Evolutionary conservation across 2,113 vertebrate species (phyloP), one percentile per base, ranked within the genome.

Genomic region (Grus americana): DNA sequence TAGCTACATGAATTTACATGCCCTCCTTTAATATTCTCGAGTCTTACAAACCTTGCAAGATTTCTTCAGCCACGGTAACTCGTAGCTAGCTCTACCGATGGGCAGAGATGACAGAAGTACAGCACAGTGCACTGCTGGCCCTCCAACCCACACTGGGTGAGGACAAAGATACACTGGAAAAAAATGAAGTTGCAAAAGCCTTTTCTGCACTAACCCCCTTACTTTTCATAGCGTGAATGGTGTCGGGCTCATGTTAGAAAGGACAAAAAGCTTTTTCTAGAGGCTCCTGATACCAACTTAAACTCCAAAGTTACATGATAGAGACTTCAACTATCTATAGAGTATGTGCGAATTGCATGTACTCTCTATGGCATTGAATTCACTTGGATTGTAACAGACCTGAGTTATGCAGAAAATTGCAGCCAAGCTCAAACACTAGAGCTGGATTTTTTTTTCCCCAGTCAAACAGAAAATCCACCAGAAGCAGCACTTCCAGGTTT

Each of bases 1-100:
- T 20, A 65, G 49, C 65, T 82, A 72, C 92, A 79, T 57, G 80
- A 95, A 95, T 92, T 79, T 87, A 92, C 93, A 84, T 52, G 86
- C 52, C 80, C 76, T 84, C 22, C 46, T 91, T 92, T 89, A 94
- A 91, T 88, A 91, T 26, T 84, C 83, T 29, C 5, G 9, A 86
- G 61, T 84, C 70, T 79, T 89, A 96, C 73, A 80, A 90, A 95
- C 36, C 57, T 72, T 78, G 79, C 88, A 95, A 88, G 58, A 79
- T 79, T 92, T 84, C 73, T 85, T 71, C 52, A 65, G 55, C 49
- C 42, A 50, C 54, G 26, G 36, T 58, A 70, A 58, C 62, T 66
- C 3, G 1, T 13, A 85, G 57, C 29, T 66, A 24, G 65, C 62
- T 83, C 70, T 83, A 80, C 38, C 0, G 0, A 74, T 40, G 65